Evolutionary conservation across 2,888 invertebrate genomes (phyloP), one percentile per base, ranked within the genome.

Genomic region (Dynastes tityus): DNA sequence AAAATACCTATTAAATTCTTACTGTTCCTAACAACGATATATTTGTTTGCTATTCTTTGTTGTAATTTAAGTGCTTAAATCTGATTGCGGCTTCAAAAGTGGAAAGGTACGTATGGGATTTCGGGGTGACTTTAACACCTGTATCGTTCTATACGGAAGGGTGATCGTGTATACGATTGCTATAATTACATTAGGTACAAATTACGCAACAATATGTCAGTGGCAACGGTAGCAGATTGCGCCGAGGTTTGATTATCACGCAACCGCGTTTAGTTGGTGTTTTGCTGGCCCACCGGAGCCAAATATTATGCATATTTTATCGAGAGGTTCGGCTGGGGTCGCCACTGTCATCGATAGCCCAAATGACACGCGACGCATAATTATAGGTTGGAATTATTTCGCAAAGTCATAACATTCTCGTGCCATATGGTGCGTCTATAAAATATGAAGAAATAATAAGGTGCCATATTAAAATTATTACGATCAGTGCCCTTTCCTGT

Each of bases 41-140:
- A 11, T 45, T 45, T 45, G 45, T 45, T 45, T 45, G 8, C 4
- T 32, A 32, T 32, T 37, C 1, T 37, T 37, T 37, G 32, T 32
- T 37, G 5, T 37, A 37, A 37, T 45, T 45, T 45, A 45, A 8
- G 11, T 11, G 11, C 45, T 45, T 45, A 61, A 61, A 61, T 53
- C 22, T 61, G 13, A 27, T 13, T 58, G 8, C 16, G 61, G 29
- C 6, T 9, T 22, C 2, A 61, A 2, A 27, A 53, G n/a, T 16
- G 6, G 58, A 22, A 67, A 27, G 65, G 70, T 45, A 51, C 70
- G 64, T 73, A 78, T 78, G 80, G 64, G 80, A 80, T 74, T 80
- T 78, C 73, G 78, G 80, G 78, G 78, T 80, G 78, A 78, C 80
- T 80, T 80, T 80, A 80, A 78, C 80, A 80, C 80, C 80, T 80